A percentile compares a stretch with the other conserved stretches of the same genome.
Evolutionary conservation across 2,113 vertebrate genomes (phyloP).

Genomic region (Poicephalus meyeri): DNA sequence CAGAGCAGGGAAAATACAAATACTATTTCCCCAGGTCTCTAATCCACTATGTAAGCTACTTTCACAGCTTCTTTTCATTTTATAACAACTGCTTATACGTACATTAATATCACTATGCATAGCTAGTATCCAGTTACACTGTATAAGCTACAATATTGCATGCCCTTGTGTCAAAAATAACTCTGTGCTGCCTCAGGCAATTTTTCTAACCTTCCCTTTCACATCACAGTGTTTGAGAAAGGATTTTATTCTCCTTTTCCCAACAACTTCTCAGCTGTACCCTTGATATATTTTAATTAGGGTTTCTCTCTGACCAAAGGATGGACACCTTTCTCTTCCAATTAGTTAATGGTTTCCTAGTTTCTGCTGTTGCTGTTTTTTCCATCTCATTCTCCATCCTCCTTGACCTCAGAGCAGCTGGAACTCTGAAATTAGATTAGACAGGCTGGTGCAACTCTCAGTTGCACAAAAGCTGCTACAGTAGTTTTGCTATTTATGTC

Average conservation of each 20-base stretch:
- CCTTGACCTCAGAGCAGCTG: conserved; percentile 40
- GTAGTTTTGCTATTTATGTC: background rate
- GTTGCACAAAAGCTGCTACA: background rate
- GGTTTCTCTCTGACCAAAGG: background rate
- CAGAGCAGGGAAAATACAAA: background rate
- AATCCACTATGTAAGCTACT: background rate
- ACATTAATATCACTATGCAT: background rate
- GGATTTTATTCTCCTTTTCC: background rate
- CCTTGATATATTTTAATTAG: conserved; percentile 32
- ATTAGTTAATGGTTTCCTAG: conserved; percentile 63
- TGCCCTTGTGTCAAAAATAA: background rate
- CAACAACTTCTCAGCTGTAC: background rate
- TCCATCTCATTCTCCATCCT: background rate
- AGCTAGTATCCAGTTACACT: background rate
- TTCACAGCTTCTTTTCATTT: background rate
- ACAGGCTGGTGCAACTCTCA: background rate
- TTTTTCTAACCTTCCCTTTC: background rate
- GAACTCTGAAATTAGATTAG: conserved; percentile 55
- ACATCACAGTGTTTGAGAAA: background rate
- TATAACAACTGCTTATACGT: background rate
- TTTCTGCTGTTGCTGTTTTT: conserved; percentile 17
- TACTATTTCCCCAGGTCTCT: background rate
- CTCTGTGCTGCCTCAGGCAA: background rate
- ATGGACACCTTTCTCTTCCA: conserved; percentile 26
- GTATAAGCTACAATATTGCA: background rate